Percentiles rank a stretch among this genome's conserved stretches.
Evolutionary conservation across 2,113 vertebrate genomes (phyloP).

Genomic region (Petrocephalus zakoni): DNA sequence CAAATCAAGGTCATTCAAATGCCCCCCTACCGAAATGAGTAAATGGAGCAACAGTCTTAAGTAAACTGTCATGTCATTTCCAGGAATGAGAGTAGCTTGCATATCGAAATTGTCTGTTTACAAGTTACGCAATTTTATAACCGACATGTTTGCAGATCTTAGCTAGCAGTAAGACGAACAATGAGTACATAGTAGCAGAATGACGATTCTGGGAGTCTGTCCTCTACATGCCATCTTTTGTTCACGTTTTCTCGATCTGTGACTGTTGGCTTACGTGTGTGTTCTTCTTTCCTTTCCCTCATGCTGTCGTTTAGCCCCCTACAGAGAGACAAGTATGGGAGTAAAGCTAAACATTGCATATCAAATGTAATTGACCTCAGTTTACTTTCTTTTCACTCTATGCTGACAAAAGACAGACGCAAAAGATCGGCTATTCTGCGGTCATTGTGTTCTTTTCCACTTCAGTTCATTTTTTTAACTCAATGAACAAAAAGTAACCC

Average conservation of each 20-base stretch:
- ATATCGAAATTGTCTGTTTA: not conserved
- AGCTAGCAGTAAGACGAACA: not conserved
- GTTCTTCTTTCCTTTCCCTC: slow-evolving; percentile 73
- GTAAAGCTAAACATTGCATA: slow-evolving; percentile 88
- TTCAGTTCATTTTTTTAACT: not conserved
- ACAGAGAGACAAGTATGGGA: slow-evolving; percentile 99
- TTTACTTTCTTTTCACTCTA: slow-evolving; percentile 72
- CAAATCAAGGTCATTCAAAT: not conserved
- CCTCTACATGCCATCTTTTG: slow-evolving; percentile 73
- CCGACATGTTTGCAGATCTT: not conserved
- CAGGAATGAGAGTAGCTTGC: not conserved
- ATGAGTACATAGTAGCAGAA: not conserved
- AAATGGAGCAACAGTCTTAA: not conserved
- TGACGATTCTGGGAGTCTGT: slow-evolving; percentile 26
- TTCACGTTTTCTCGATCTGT: slow-evolving; percentile 71
- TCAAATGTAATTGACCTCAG: slow-evolving; percentile 85
- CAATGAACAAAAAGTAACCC: slow-evolving; percentile 1
- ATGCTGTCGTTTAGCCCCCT: slow-evolving; percentile 96
- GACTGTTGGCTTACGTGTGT: slow-evolving; percentile 79
- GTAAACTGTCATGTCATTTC: not conserved
- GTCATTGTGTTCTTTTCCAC: not conserved
- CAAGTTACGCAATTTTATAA: not conserved
- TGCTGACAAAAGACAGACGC: slow-evolving; percentile 18
- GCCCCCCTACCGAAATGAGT: not conserved
- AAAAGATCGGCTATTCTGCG: slow-evolving; percentile 1